Evolutionary conservation across 2,113 vertebrate genomes (phyloP).

Genomic region (Pituophis catenifer): DNA sequence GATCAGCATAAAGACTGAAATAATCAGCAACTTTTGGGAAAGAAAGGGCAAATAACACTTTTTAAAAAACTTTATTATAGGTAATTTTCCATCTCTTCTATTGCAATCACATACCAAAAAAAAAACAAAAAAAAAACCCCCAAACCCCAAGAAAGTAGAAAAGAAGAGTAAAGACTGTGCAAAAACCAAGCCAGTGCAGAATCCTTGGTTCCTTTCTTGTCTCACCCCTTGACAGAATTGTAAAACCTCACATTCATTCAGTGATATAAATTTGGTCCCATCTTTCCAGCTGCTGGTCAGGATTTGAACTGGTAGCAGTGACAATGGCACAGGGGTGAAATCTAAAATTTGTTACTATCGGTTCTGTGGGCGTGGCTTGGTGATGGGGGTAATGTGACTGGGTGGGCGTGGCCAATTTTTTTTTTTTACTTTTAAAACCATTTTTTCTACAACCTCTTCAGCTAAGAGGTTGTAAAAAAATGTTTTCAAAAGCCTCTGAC

Average conservation of each 20-base stretch:
- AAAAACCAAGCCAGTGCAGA: background rate
- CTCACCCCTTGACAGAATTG: background rate
- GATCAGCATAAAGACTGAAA: background rate
- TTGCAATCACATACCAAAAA: background rate
- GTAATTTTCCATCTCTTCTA: background rate
- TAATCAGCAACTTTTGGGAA: background rate
- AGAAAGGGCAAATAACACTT: background rate
- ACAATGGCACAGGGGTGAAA: background rate
- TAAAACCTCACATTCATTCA: background rate
- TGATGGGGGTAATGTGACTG: no score
- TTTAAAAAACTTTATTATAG: background rate
- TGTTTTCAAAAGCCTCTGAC: no score
- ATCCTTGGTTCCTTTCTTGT: rapidly evolving
- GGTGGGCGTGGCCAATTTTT: no score
- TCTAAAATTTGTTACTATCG: no score
- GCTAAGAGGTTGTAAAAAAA: no score
- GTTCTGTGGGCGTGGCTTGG: no score
- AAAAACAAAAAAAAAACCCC: background rate
- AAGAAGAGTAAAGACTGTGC: background rate
- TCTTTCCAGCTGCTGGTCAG: conserved; percentile 1
- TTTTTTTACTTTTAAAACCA: no score
- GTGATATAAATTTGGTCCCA: background rate
- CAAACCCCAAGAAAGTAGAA: background rate
- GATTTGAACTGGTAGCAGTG: background rate
- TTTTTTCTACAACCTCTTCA: no score